Base-by-base conservation (phyloP, 2,113 vertebrate genomes). In the Rhombomys opimus region DNA sequence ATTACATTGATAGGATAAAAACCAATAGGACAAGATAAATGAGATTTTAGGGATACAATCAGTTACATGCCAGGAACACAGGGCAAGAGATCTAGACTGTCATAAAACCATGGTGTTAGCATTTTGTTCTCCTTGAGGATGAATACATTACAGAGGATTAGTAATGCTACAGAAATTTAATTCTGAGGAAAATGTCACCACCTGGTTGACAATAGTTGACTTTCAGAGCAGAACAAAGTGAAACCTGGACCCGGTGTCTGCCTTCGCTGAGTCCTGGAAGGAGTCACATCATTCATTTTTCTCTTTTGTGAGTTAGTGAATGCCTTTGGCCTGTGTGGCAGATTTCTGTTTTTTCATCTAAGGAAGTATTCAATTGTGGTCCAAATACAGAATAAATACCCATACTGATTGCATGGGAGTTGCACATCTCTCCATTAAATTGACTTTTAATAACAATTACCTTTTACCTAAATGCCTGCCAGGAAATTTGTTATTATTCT, bases 111-210 rank as follows among this genome's bases (percentile, higher is more conserved):
- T 80, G 87, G 25, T 77, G 61, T 0, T 61, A 78, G 57, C 65
- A 86, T 95, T 95, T 81, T 65, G 70, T 97, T 97, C 94, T 96
- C 91, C 89, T 98, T 94, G 91, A 97, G 75, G 59, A 77, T 94
- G 91, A 96, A 97, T 97, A 68, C 70, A 85, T 97, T 97, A 95
- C 32, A 59, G 65, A 57, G 63, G 82, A 87, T 95, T 94, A 88
- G 50, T 59, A 86, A 94, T 78, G 87, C 86, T 80, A 15, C 14
- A 91, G 95, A 92, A 97, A 97, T 87, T 95, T 85, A 76, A 91
- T 95, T 78, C n/a, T 52, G 68, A 93, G 80, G 65, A 77, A 94
- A 96, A 93, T 90, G 84, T 87, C 80, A 92, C 65, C 77, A 72
- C 52, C 22, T 65, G 59, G 85, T 85, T 85, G 86, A 72, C 52